Evolutionary conservation across 2,113 vertebrate genomes (phyloP).

Genomic region (Columba janthina): DNA sequence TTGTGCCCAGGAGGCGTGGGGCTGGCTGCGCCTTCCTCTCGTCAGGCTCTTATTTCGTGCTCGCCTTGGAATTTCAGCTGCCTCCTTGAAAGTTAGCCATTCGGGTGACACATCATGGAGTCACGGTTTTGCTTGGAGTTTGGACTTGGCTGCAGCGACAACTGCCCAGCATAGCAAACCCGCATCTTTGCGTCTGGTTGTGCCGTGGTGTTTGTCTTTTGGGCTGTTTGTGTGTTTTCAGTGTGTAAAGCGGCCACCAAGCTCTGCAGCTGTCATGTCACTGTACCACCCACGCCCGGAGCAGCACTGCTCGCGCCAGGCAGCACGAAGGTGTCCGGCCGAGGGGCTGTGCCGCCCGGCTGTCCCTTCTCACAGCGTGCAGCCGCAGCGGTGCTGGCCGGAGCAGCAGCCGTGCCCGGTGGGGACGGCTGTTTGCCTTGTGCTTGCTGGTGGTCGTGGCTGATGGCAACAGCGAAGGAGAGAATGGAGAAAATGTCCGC

Average conservation of each 20-base stretch:
- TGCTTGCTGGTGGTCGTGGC: accelerated
- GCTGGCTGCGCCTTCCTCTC: neutral
- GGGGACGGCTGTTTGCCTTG: neutral
- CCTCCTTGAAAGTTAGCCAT: accelerated
- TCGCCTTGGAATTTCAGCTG: neutral
- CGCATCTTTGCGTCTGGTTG: neutral
- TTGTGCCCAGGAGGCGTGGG: neutral
- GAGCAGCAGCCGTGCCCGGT: accelerated
- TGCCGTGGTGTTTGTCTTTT: neutral
- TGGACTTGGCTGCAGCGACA: neutral
- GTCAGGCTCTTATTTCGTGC: accelerated
- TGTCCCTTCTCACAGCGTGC: accelerated
- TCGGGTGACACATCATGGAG: accelerated
- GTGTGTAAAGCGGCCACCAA: neutral
- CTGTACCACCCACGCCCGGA: accelerated
- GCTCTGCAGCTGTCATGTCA: neutral
- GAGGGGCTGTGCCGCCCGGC: neutral
- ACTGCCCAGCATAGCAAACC: neutral
- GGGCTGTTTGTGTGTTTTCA: neutral
- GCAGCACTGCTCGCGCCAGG: no score
- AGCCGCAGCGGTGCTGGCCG: neutral
- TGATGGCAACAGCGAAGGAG: neutral
- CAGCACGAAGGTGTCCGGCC: accelerated
- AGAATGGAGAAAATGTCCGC: neutral
- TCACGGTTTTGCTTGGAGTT: neutral